Conservation (phyloP, 2,888 invertebrate species). For the Drosophila meridionalis region DNA sequence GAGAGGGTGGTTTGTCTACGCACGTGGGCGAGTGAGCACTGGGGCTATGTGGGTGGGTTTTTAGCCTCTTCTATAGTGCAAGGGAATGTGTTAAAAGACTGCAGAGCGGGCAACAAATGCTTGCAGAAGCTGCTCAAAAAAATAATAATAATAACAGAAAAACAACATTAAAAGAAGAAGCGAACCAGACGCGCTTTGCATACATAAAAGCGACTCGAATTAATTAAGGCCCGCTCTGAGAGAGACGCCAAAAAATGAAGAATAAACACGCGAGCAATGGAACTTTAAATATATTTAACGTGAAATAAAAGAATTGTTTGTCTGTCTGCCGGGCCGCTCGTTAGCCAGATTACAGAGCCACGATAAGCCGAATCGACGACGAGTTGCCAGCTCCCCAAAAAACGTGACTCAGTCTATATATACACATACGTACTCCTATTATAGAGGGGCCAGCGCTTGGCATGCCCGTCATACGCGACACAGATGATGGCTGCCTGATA, state of each 20-base stretch:
- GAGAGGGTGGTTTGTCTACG: conserved; percentile 55
- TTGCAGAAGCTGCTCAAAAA: conserved; percentile 16
- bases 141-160: conserved; percentile 8
- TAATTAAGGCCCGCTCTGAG: conserved; percentile 62
- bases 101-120: conserved; percentile 20
- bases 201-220: conserved; percentile 61
- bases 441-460: conserved; percentile 15
- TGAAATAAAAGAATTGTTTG: conserved; percentile 49
- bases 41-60: conserved; percentile 5
- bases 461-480: conserved; percentile 51
- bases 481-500: conserved; percentile 62
- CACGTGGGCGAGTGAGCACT: conserved; percentile 33
- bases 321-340: conserved; percentile 10
- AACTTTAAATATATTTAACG: conserved; percentile 62
- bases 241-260: conserved; percentile 21
- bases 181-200: conserved; percentile 62
- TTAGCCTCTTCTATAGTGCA: conserved; percentile 17
- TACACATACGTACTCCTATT: conserved; percentile 8
- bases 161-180: background rate
- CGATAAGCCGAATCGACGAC: conserved; percentile 42
- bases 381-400: conserved; percentile 57
- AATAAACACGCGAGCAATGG: conserved; percentile 63
- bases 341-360: conserved; percentile 57
- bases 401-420: conserved; percentile 69
- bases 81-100: conserved; percentile 64